Evolutionary conservation across 2,888 invertebrate species (phyloP).

Genomic region (Dorcus parallelipipedus): DNA sequence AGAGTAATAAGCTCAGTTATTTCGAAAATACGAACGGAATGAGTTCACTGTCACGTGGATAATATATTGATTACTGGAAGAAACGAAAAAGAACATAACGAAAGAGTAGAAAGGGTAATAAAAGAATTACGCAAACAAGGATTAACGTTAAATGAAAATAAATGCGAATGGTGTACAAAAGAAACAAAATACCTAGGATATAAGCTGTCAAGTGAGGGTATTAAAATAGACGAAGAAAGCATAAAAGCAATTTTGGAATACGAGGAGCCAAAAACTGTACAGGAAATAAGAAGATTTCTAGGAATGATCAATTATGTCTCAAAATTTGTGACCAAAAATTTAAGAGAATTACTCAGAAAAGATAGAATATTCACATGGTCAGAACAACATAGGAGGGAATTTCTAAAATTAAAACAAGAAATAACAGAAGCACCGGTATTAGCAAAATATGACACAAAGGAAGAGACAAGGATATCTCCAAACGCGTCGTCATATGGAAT

Average conservation of each 20-base stretch:
- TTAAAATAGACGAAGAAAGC: not conserved
- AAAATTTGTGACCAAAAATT: too few species aligned
- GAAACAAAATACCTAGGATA: not conserved
- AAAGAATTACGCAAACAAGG: too few species aligned
- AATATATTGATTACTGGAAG: not conserved
- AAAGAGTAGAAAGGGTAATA: not conserved
- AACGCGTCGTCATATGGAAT: too few species aligned
- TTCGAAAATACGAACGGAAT: not conserved
- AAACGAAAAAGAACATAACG: not conserved
- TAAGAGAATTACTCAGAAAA: too few species aligned
- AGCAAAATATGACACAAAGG: too few species aligned
- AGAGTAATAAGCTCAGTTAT: slow-evolving; percentile 15
- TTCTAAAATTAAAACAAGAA: too few species aligned
- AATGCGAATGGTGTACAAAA: too few species aligned
- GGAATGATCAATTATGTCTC: not conserved
- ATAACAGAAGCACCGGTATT: not conserved
- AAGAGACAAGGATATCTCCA: too few species aligned
- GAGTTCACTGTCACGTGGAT: not conserved
- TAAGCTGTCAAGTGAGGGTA: not conserved
- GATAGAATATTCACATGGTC: not conserved
- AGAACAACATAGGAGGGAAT: not conserved
- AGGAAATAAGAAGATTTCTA: slow-evolving; percentile 1
- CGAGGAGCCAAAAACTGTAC: not conserved
- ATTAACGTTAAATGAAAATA: too few species aligned
- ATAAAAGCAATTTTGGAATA: slow-evolving; percentile 1